These are phyloP conservation scores for Manacus vitellinus DNA, from an alignment of 2,113 vertebrate genomes.

Conservation along the genomic window DNA sequence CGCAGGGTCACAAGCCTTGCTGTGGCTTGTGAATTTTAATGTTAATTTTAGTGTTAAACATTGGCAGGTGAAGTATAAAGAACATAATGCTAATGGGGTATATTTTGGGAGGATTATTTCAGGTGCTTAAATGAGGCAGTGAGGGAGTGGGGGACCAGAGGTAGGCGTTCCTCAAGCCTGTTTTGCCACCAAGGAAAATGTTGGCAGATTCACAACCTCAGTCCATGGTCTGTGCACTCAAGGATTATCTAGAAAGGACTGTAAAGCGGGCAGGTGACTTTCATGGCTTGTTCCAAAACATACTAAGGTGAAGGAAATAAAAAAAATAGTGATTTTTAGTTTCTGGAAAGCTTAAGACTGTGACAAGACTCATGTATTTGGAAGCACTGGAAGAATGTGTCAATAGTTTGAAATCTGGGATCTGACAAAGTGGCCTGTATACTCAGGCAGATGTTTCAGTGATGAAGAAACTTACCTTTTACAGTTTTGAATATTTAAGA, in stretches of 20 bases:
- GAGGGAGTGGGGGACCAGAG: background rate
- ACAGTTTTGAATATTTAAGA: slow-evolving; percentile 13
- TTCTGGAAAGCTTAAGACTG: background rate
- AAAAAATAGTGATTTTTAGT: background rate
- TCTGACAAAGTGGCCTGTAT: background rate
- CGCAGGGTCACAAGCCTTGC: background rate
- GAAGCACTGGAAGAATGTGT: background rate
- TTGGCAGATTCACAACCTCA: background rate
- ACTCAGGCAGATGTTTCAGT: background rate
- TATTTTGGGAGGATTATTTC: background rate
- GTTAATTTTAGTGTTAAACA: accelerated
- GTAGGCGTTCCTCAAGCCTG: background rate
- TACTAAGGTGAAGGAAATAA: background rate
- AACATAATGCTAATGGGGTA: background rate
- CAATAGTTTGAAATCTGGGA: background rate
- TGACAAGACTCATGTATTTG: background rate
- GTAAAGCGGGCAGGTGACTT: background rate
- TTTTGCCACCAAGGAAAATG: background rate
- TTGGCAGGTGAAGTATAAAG: background rate
- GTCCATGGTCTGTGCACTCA: background rate
- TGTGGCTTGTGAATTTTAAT: background rate
- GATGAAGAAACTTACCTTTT: background rate
- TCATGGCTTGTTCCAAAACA: background rate
- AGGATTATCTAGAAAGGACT: background rate
- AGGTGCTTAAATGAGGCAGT: background rate